Conservation (phyloP, 2,113 vertebrate genomes). For the Pseudopipra pipra region DNA sequence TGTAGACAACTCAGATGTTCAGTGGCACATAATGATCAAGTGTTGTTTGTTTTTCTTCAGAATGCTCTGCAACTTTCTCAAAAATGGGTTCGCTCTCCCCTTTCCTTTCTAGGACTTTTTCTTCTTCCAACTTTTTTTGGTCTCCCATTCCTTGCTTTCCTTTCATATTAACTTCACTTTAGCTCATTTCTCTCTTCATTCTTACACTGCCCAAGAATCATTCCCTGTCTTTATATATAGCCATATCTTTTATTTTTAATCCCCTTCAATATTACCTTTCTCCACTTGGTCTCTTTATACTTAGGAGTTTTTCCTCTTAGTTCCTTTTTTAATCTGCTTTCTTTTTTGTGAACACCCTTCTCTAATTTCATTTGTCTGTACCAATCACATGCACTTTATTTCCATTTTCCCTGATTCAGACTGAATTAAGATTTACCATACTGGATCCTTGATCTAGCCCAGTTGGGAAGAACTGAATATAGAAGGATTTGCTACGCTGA, state of each 20-base stretch:
- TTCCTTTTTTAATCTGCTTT: background rate
- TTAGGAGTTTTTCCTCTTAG: background rate
- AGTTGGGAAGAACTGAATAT: background rate
- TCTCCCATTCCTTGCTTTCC: background rate
- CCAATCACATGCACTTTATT: background rate
- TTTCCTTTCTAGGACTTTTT: background rate
- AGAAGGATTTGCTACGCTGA: background rate
- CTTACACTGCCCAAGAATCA: background rate
- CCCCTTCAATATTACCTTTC: background rate
- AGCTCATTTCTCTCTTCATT: background rate
- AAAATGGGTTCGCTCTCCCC: fast-evolving
- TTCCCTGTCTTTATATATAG: background rate
- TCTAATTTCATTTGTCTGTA: background rate
- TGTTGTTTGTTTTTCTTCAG: background rate
- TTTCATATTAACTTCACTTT: background rate
- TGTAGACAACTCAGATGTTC: background rate
- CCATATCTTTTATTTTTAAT: background rate
- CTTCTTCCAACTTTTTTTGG: background rate
- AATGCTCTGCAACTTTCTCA: background rate
- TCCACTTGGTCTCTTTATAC: background rate
- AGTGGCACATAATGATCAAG: background rate
- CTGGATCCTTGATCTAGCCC: background rate
- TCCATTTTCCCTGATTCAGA: background rate
- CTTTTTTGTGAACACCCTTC: background rate
- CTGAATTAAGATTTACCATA: background rate